phyloP scores from a whole-genome alignment of 2,888 invertebrate species.

The Leptura quadrifasciata region DNA sequence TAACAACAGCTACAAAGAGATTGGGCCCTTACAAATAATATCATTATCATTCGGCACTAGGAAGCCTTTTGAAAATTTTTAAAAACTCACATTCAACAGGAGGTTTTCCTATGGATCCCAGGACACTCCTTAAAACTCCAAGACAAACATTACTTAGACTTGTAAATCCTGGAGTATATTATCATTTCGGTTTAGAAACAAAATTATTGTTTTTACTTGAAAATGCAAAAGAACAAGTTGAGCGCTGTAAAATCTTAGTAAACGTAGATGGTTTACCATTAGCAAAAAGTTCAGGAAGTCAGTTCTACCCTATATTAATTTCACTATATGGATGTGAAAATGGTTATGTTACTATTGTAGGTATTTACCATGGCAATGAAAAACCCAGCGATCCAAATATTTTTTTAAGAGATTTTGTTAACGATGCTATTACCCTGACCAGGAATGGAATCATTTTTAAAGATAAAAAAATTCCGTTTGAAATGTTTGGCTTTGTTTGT shows the following conservation, averaged over 20 bases:
- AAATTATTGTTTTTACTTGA: constrained; percentile 12
- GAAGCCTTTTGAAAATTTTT: constrained; percentile 11
- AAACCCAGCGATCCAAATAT: constrained; percentile 5
- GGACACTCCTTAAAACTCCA: constrained; percentile 39
- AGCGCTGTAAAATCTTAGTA: constrained; percentile 4
- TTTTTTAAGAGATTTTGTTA: constrained; percentile 33
- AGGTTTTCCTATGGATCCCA: constrained; percentile 38
- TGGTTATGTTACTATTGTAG: constrained; percentile 8
- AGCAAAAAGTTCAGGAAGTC: constrained; percentile 18
- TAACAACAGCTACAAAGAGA: too few relatives aligned
- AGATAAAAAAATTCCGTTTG: constrained; percentile 13
- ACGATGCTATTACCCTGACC: constrained; percentile 17
- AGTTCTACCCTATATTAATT: constrained; percentile 22
- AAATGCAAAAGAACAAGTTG: not conserved
- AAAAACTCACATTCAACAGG: not conserved
- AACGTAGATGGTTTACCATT: constrained; percentile 37
- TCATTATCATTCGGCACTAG: constrained; percentile 9
- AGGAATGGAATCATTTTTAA: constrained; percentile 15
- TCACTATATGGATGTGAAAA: constrained; percentile 16
- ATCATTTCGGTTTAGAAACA: constrained; percentile 41
- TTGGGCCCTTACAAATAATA: constrained; percentile 2
- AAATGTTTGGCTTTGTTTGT: constrained; percentile 47
- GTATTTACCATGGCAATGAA: constrained; percentile 20
- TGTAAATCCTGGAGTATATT: constrained; percentile 44
- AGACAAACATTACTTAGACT: constrained; percentile 6